Conservation (phyloP, 2,888 invertebrate genomes). For the Drosophila rubida region DNA sequence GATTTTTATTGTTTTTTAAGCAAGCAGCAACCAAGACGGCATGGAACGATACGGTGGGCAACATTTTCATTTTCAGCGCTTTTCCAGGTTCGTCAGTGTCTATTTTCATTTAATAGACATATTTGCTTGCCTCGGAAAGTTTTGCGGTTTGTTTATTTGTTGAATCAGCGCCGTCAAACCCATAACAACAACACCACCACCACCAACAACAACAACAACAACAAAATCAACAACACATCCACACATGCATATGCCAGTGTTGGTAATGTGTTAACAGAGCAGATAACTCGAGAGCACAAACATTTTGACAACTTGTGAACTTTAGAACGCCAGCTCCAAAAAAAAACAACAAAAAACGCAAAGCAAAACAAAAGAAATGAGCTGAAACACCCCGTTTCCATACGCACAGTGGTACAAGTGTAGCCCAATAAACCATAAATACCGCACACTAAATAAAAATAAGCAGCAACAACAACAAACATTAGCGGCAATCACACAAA, state of each 20-base stretch:
- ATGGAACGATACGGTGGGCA: conserved; percentile 7
- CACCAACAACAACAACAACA: conserved; percentile 7
- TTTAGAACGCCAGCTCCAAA: conserved; percentile 61
- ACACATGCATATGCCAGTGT: conserved; percentile 45
- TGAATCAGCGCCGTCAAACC: conserved; percentile 77
- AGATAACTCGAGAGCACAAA: conserved; percentile 71
- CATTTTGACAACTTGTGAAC: conserved; percentile 82
- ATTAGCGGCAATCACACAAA: conserved; percentile 22
- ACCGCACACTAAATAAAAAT: conserved; percentile 54
- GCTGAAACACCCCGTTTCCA: conserved; percentile 8
- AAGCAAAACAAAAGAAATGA: neutral
- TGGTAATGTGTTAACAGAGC: conserved; percentile 70
- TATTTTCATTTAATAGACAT: conserved; percentile 78
- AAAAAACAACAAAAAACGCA: too few species aligned
- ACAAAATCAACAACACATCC: conserved; percentile 1
- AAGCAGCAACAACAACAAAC: conserved; percentile 25
- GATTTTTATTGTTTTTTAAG: conserved; percentile 77
- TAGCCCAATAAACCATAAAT: conserved; percentile 68
- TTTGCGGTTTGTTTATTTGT: conserved; percentile 74
- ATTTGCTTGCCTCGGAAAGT: conserved; percentile 55
- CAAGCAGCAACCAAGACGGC: conserved; percentile 32
- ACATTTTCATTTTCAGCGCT: conserved; percentile 32
- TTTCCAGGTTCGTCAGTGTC: conserved; percentile 65
- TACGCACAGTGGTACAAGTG: conserved; percentile 47
- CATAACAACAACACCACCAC: conserved; percentile 17